Conservation (phyloP, 2,113 vertebrate genomes). For the Patagioenas fasciata region DNA sequence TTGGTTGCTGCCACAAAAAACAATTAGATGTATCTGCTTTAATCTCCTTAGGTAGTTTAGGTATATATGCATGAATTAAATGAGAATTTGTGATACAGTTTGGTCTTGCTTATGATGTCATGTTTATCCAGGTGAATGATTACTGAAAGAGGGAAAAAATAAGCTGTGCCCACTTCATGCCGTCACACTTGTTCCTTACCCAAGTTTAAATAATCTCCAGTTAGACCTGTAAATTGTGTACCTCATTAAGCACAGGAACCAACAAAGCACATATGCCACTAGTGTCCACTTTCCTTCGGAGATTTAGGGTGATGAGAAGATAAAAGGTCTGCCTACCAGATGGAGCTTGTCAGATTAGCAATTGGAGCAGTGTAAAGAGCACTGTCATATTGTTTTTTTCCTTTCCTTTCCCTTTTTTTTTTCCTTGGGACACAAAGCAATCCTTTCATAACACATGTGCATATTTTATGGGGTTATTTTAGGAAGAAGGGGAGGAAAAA, state of each 20-base stretch:
- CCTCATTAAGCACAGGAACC: constrained; percentile 64
- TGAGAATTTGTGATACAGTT: neutral
- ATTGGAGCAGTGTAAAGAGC: constrained; percentile 69
- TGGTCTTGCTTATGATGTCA: neutral
- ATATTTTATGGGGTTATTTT: constrained; percentile 70
- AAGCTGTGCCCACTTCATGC: neutral
- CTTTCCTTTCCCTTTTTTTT: neutral
- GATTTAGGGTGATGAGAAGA: constrained; percentile 74
- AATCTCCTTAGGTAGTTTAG: neutral
- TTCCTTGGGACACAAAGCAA: constrained; percentile 67
- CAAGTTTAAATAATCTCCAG: constrained; percentile 17
- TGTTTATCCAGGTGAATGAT: neutral
- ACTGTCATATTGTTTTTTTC: constrained; percentile 50
- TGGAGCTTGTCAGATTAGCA: constrained; percentile 83
- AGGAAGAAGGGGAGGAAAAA: neutral
- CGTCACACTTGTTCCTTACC: neutral
- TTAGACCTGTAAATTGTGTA: constrained; percentile 60
- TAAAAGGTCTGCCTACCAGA: constrained; percentile 78
- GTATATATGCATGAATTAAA: neutral
- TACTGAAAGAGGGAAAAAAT: neutral
- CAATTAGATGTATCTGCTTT: neutral
- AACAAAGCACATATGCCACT: constrained; percentile 71
- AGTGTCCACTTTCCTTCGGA: constrained; percentile 76
- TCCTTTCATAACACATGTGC: constrained; percentile 70
- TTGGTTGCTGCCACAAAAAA: neutral